These are phyloP conservation scores for Enteromius argenteus DNA, from an alignment of 2,797 vertebrate species.

Conservation along the genomic window DNA sequence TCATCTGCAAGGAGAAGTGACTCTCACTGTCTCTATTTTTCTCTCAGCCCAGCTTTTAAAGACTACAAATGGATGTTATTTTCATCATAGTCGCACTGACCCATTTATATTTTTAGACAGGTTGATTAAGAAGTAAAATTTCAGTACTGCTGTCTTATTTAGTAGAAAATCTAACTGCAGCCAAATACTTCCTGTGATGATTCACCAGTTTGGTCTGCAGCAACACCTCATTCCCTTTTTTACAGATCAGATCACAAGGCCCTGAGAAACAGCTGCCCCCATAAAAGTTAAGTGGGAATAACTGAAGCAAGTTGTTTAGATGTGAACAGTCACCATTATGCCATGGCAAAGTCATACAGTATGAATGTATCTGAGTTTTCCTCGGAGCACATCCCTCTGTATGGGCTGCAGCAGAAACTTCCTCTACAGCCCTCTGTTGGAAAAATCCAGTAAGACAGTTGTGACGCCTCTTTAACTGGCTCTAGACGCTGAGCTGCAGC, in stretches of 20 bases:
- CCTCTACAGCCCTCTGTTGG: conserved; percentile 46
- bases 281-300: conserved; percentile 57
- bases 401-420: conserved; percentile 29
- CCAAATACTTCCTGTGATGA: background rate
- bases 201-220: background rate
- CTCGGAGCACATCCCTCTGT: background rate
- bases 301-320: conserved; percentile 44
- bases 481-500: conserved; percentile 72
- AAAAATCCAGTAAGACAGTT: conserved; percentile 23
- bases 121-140: background rate
- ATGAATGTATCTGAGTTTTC: conserved; percentile 22
- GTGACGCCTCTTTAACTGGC: conserved; percentile 48
- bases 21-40: conserved; percentile 4
- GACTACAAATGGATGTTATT: background rate
- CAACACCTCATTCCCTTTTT: background rate
- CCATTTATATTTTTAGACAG: background rate
- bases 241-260: background rate
- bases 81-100: background rate
- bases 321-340: conserved; percentile 16
- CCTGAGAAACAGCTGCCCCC: conserved; percentile 68
- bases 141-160: background rate
- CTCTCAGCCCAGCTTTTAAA: background rate
- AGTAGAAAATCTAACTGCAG: background rate
- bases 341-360: conserved; percentile 22
- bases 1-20: conserved; percentile 50